phyloP scores from a whole-genome alignment of 2,888 invertebrate species.

The Campoletis raptor region DNA sequence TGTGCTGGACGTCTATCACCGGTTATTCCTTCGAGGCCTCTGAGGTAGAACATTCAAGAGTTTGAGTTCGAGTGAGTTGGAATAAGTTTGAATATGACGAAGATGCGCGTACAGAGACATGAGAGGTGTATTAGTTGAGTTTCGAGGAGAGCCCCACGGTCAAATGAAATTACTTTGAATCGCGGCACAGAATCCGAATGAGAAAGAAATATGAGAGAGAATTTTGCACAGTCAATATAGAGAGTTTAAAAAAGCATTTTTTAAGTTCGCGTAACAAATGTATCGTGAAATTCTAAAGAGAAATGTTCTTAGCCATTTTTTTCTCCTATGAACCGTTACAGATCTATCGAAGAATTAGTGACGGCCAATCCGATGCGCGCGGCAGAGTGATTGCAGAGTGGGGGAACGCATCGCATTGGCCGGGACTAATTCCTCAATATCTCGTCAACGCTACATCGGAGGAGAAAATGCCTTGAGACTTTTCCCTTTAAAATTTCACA shows the following conservation, averaged over 20 bases:
- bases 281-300: background rate
- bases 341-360: background rate
- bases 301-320: background rate
- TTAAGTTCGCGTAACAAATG: background rate
- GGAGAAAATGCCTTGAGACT: background rate
- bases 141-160: constrained; percentile 62
- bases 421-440: too few relatives aligned
- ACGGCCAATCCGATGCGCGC: background rate
- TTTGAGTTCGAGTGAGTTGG: constrained; percentile 26
- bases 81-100: constrained; percentile 46
- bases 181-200: constrained; percentile 10
- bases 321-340: background rate
- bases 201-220: background rate
- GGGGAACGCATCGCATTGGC: too few relatives aligned
- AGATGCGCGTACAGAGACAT: constrained; percentile 13
- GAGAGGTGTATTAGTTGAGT: constrained; percentile 26
- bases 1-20: constrained; percentile 34
- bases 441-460: too few relatives aligned
- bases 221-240: background rate
- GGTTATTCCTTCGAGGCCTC: constrained; percentile 13
- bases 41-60: constrained; percentile 1
- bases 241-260: background rate
- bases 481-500: background rate
- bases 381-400: too few relatives aligned
- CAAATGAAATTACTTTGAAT: constrained; percentile 68